These are phyloP conservation scores for Hanleya hanleyi DNA, from an alignment of 2,888 invertebrate genomes.

Conservation along the genomic window DNA sequence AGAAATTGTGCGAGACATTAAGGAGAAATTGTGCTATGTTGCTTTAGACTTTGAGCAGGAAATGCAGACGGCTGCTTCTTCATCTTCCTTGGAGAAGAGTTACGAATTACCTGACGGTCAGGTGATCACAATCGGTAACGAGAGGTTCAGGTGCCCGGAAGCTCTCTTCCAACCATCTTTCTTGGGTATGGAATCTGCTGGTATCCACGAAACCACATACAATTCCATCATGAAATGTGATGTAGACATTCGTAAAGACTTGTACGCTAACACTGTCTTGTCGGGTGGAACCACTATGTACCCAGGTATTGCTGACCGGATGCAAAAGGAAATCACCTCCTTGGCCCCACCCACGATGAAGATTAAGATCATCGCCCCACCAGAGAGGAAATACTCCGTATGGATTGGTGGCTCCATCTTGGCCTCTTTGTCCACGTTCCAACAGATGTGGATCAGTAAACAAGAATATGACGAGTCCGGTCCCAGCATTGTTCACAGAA, in stretches of 20 bases:
- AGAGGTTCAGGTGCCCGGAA: slow-evolving; percentile 69
- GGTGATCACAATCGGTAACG: slow-evolving; percentile 70
- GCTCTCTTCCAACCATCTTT: slow-evolving; percentile 72
- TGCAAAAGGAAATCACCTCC: slow-evolving; percentile 97
- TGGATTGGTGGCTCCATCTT: slow-evolving; percentile 69
- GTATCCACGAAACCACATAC: slow-evolving; percentile 65
- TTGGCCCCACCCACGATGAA: slow-evolving; percentile 81
- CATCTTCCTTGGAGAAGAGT: slow-evolving; percentile 61
- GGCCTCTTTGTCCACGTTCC: slow-evolving; percentile 65
- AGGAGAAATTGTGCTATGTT: slow-evolving; percentile 72
- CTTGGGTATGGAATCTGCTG: slow-evolving; percentile 54
- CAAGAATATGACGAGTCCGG: slow-evolving; percentile 53
- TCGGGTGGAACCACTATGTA: slow-evolving; percentile 97
- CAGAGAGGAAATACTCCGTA: slow-evolving; percentile 68
- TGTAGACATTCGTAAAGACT: slow-evolving; percentile 64
- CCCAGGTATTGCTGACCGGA: slow-evolving; percentile 96
- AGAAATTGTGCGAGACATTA: slow-evolving; percentile 64
- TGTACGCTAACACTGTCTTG: slow-evolving; percentile 78
- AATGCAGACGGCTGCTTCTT: slow-evolving; percentile 59
- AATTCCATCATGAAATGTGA: slow-evolving; percentile 67
- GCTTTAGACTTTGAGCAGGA: slow-evolving; percentile 64
- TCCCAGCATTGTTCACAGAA: slow-evolving; percentile 89
- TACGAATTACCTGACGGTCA: slow-evolving; percentile 71
- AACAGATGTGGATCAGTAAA: slow-evolving; percentile 69
- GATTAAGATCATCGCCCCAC: slow-evolving; percentile 75